Evolutionary conservation across 92 coral and sea anemone species (phyloP), one percentile per base, ranked within the genome.

Genomic region (Porites rus): DNA sequence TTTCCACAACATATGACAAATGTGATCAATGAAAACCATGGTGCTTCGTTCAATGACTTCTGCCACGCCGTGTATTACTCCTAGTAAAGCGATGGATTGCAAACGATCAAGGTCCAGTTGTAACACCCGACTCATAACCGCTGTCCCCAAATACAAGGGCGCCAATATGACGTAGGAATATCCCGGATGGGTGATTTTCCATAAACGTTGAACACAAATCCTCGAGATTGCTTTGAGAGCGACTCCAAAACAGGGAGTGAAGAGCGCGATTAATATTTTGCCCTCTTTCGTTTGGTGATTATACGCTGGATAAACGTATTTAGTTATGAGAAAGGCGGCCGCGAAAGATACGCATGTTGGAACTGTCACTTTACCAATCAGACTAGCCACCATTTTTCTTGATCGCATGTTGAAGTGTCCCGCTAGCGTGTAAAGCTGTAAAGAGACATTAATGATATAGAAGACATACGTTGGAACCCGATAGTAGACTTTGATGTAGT

Each of bases 31-130:
- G 13, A 72, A 11, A 72, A 51, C 77, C 77, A 72, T 72, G 19
- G 77, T 72, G 77, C 77, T 72, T 72, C 77, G 77, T 72, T 72
- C 77, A 10, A 72, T 51, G n/a, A 72, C 77, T 51, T 72, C 77
- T 51, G 58, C 52, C 10, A 19, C 77, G n/a, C 77, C 77, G n/a
- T 72, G 77, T 13, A 72, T 72, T 7, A 72, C 43, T 51, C 52
- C 77, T 6, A 72, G 77, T 38, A 72, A 10, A 68, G 73, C 73
- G 11, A 68, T 68, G 73, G 43, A 28, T 17, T 68, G 25, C 43
- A 68, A 28, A 68, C 43, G 61, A 56, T 56, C 61, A 14, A 56
- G 61, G 4, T 56, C 61, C 61, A 56, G 61, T 10, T 56, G 61
- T 56, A 56, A 56, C 12, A 56, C 61, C 13, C 61, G 61, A 56